phyloP scores from a whole-genome alignment of 2,113 vertebrate genomes.

The human (Homo sapiens) region DNA sequence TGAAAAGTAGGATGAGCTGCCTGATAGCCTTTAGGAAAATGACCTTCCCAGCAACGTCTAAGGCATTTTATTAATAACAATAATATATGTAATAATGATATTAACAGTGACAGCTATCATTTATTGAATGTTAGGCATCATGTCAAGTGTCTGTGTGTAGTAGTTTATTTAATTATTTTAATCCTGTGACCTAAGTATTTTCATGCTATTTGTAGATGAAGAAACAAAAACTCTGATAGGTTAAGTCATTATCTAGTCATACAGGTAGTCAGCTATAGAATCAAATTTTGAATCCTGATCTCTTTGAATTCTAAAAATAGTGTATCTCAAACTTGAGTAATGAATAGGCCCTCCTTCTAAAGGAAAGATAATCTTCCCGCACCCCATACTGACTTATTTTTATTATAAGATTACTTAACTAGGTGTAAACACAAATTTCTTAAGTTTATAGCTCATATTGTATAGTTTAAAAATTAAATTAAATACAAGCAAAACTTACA shows the following conservation, averaged over 20 bases:
- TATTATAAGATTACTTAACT: slow-evolving; percentile 3
- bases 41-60: background rate
- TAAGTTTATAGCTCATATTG: background rate
- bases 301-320: slow-evolving; percentile 29
- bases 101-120: background rate
- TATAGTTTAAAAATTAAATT: background rate
- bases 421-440: background rate
- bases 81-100: background rate
- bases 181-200: background rate
- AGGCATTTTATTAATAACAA: slow-evolving; percentile 37
- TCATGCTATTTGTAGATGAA: background rate
- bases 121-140: background rate
- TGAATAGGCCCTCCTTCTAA: slow-evolving; percentile 22
- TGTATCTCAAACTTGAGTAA: slow-evolving; percentile 40
- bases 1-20: background rate
- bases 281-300: slow-evolving; percentile 35
- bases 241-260: background rate
- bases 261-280: background rate
- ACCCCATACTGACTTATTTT: background rate
- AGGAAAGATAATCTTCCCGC: slow-evolving; percentile 14
- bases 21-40: background rate
- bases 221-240: background rate
- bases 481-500: slow-evolving; percentile 20
- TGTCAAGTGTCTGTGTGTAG: background rate
- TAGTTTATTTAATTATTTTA: background rate